Evolutionary conservation across 2,888 invertebrate genomes (phyloP).

Genomic region (Sinotaia quadrata): DNA sequence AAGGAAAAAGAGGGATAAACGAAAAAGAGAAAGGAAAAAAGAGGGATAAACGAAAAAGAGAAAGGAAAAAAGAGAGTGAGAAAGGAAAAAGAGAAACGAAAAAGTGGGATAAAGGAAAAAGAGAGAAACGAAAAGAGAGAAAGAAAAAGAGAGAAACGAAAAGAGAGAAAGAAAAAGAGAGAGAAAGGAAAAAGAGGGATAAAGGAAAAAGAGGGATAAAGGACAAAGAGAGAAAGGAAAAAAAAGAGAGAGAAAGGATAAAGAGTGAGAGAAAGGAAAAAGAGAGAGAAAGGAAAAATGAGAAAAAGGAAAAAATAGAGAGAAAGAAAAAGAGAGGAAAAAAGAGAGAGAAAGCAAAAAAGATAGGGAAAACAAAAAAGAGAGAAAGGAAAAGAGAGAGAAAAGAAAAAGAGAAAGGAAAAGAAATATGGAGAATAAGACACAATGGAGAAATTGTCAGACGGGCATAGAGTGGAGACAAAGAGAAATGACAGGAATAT

Average conservation of each 20-base stretch:
- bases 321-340: background rate
- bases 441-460: background rate
- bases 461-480: background rate
- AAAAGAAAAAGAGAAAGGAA: background rate
- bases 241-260: background rate
- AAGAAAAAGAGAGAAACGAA: background rate
- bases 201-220: constrained; percentile 1
- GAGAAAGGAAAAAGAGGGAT: background rate
- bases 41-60: background rate
- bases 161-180: background rate
- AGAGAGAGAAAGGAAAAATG: background rate
- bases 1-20: background rate
- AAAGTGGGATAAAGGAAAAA: background rate
- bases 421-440: constrained; percentile 1
- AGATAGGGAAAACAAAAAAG: background rate
- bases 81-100: background rate
- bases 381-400: background rate
- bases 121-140: background rate
- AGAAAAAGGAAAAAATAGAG: background rate
- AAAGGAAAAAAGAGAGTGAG: background rate
- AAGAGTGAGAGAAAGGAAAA: background rate
- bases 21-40: background rate
- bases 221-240: background rate
- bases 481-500: background rate
- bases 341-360: background rate